Percentiles rank a stretch among this genome's conserved stretches.
phyloP scores from a whole-genome alignment of 2,888 invertebrate genomes.

The Drosophila crucigera region DNA sequence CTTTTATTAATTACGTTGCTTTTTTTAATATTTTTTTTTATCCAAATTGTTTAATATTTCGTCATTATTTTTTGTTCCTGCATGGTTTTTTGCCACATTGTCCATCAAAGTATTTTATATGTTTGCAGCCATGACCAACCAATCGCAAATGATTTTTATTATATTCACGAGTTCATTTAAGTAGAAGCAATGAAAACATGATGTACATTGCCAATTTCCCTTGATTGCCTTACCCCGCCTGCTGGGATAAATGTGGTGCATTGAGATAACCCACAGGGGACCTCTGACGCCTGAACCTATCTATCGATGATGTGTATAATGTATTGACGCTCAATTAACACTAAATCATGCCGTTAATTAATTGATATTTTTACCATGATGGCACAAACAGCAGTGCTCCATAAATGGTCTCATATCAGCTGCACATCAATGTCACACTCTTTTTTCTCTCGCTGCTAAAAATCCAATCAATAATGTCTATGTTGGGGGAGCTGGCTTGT shows the following conservation, averaged over 20 bases:
- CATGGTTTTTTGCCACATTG: constrained; percentile 34
- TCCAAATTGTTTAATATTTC: constrained; percentile 39
- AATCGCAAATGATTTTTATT: constrained; percentile 24
- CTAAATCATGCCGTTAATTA: constrained; percentile 75
- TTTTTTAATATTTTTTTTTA: constrained; percentile 3
- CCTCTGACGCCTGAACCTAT: constrained; percentile 21
- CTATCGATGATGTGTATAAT: constrained; percentile 14
- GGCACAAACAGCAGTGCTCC: constrained; percentile 10
- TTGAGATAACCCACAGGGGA: constrained; percentile 15
- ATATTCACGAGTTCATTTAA: constrained; percentile 68
- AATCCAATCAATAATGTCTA: constrained; percentile 60
- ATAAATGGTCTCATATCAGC: constrained; percentile 19
- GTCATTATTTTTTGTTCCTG: constrained; percentile 26
- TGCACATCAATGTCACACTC: constrained; percentile 16
- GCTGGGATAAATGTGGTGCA: background rate
- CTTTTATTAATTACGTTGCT: background rate
- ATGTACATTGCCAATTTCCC: constrained; percentile 67
- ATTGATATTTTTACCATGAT: constrained; percentile 59
- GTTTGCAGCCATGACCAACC: constrained; percentile 46
- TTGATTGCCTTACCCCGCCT: constrained; percentile 55
- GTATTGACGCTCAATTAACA: constrained; percentile 66
- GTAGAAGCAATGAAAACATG: constrained; percentile 71
- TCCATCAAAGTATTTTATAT: constrained; percentile 58
- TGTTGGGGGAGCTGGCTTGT: constrained; percentile 19
- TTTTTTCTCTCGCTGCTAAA: constrained; percentile 12